A percentile compares a stretch with the other conserved stretches of the same genome.
These are phyloP conservation scores for Enteromius afrohamiltoni DNA, from an alignment of 2,797 vertebrate genomes.

Conservation along the genomic window DNA sequence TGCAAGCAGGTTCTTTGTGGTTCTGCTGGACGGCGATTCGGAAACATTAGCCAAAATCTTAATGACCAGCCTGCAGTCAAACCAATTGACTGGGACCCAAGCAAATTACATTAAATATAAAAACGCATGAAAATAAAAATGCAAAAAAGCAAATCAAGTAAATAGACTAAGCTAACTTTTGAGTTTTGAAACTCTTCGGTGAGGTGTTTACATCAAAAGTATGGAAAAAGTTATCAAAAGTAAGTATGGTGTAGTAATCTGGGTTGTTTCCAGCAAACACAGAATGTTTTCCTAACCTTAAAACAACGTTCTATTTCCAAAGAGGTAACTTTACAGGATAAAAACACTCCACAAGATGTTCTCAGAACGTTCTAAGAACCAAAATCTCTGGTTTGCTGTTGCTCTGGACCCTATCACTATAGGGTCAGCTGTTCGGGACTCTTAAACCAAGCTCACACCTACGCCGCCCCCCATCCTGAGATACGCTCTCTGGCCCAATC, in stretches of 20 bases:
- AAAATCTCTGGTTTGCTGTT: not conserved
- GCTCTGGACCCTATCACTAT: not conserved
- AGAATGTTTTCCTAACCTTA: not conserved
- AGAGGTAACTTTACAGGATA: not conserved
- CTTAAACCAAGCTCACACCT: constrained; percentile 54
- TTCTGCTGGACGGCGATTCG: not conserved
- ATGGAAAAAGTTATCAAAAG: no score
- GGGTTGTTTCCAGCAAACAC: not conserved
- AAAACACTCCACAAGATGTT: not conserved
- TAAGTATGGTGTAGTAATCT: not conserved
- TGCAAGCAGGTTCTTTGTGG: not conserved
- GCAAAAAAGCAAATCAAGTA: not conserved
- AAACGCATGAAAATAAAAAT: not conserved
- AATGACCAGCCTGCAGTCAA: constrained; percentile 2
- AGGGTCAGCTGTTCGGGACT: constrained; percentile 49
- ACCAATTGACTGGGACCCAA: not conserved
- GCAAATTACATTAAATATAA: not conserved
- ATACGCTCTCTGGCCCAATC: constrained; percentile 60
- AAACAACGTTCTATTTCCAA: not conserved
- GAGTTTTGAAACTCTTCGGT: not conserved
- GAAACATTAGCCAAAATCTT: constrained; percentile 4
- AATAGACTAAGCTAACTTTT: not conserved
- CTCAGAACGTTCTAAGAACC: not conserved
- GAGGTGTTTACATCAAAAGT: not conserved
- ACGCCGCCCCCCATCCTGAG: constrained; percentile 12